Conservation (phyloP, 2,113 vertebrate species). For the Hystrix brachyura region DNA sequence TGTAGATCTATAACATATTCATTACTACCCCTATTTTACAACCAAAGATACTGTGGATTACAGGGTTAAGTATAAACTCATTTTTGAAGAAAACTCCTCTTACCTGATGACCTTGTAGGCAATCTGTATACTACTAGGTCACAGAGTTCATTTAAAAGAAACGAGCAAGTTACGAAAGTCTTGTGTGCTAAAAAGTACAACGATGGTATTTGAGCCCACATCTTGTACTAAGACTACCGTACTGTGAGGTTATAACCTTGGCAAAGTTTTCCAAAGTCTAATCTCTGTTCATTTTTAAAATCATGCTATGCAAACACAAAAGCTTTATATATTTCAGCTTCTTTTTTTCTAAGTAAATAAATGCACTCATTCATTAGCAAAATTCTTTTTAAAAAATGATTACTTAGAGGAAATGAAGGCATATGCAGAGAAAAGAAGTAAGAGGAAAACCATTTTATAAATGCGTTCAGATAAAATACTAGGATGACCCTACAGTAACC, state of each 20-base stretch:
- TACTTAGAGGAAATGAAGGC: conserved; percentile 13
- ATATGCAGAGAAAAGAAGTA: background rate
- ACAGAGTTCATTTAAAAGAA: conserved; percentile 88
- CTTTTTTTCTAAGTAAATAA: conserved; percentile 29
- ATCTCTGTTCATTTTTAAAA: conserved; percentile 48
- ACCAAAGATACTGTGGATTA: background rate
- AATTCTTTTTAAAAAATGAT: background rate
- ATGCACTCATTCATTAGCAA: conserved; percentile 46
- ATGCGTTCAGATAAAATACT: conserved; percentile 29
- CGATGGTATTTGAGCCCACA: background rate
- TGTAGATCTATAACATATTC: background rate
- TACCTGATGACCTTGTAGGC: conserved; percentile 53
- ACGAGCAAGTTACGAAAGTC: conserved; percentile 86
- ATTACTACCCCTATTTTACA: background rate
- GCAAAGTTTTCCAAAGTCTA: conserved; percentile 47
- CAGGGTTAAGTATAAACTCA: background rate
- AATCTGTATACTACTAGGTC: conserved; percentile 26
- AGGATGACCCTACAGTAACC: background rate
- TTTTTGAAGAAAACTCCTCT: background rate
- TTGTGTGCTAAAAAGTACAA: conserved; percentile 78
- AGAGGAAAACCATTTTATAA: conserved; percentile 35
- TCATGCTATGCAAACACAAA: conserved; percentile 1
- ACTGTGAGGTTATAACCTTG: background rate
- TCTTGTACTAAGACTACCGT: background rate
- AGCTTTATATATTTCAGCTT: conserved; percentile 2